These are phyloP conservation scores for Taurulus bubalis DNA, from an alignment of 2,113 vertebrate species.

Conservation along the genomic window DNA sequence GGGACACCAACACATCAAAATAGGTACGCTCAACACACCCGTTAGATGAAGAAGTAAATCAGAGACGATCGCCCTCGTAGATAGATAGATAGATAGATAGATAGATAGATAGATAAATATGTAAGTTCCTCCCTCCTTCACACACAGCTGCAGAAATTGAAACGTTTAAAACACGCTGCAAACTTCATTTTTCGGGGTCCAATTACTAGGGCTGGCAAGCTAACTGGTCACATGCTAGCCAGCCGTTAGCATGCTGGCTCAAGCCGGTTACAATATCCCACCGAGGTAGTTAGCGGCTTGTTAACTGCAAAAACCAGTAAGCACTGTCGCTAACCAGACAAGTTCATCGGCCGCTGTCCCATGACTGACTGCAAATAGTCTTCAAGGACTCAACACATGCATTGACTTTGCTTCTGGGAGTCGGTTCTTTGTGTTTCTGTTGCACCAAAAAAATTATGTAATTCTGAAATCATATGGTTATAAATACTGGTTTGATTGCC, in stretches of 20 bases:
- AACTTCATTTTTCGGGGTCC: background rate
- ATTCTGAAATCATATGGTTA: background rate
- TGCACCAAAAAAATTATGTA: background rate
- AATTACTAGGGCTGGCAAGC: background rate
- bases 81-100: no score
- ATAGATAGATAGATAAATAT: no score
- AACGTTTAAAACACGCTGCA: background rate
- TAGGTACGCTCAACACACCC: conserved; percentile 83
- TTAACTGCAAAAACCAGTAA: background rate
- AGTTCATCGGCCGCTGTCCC: background rate
- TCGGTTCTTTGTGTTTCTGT: background rate
- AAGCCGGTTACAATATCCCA: background rate
- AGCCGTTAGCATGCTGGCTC: background rate
- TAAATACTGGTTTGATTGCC: background rate
- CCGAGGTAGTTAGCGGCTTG: background rate
- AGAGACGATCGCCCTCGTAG: background rate
- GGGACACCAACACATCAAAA: conserved; percentile 92
- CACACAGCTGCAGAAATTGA: background rate
- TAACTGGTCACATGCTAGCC: background rate
- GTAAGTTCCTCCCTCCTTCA: no score
- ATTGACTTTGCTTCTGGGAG: no score
- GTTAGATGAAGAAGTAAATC: no score
- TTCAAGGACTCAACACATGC: background rate
- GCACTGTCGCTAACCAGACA: background rate
- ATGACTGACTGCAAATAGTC: background rate